Conservation (phyloP, 1,140 invertebrate species). For the Megalopta genalis region DNA sequence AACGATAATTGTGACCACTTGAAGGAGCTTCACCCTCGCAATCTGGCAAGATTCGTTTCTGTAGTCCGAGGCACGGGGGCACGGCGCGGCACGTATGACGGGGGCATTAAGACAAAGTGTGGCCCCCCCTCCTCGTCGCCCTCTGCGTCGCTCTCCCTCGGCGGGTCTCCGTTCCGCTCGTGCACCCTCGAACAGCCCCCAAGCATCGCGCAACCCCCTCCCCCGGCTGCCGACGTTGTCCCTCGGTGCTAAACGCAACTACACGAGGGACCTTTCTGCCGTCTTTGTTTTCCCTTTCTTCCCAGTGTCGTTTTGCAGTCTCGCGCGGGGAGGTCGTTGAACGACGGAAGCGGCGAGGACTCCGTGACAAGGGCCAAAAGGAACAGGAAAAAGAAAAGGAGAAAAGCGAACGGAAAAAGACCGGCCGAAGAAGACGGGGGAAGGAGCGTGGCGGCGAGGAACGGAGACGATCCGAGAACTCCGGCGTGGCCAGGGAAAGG, state of each 20-base stretch:
- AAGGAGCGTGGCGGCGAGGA: too few species aligned
- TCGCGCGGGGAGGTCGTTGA: conserved; percentile 72
- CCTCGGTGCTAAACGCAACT: conserved; percentile 75
- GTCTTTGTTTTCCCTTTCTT: conserved; percentile 80
- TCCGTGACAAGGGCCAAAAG: neutral
- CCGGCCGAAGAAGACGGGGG: too few species aligned
- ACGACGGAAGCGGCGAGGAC: conserved; percentile 57
- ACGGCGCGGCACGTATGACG: conserved; percentile 15
- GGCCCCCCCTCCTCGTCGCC: conserved; percentile 19
- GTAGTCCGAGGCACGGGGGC: neutral
- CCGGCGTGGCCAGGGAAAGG: neutral
- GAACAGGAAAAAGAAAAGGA: conserved; percentile 2
- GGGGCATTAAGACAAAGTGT: conserved; percentile 48
- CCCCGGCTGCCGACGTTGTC: conserved; percentile 44
- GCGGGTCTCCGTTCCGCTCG: conserved; percentile 12
- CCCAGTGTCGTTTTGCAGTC: conserved; percentile 78
- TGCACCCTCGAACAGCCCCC: conserved; percentile 57
- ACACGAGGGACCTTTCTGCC: conserved; percentile 74
- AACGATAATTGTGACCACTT: conserved; percentile 39
- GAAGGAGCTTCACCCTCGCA: conserved; percentile 25
- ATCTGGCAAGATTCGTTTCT: conserved; percentile 28
- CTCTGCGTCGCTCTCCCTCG: neutral
- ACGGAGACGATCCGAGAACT: too few species aligned
- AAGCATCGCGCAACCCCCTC: conserved; percentile 63
- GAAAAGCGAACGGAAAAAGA: neutral